phyloP scores from a whole-genome alignment of 2,888 invertebrate genomes.

The Argynnis bischoffii region DNA sequence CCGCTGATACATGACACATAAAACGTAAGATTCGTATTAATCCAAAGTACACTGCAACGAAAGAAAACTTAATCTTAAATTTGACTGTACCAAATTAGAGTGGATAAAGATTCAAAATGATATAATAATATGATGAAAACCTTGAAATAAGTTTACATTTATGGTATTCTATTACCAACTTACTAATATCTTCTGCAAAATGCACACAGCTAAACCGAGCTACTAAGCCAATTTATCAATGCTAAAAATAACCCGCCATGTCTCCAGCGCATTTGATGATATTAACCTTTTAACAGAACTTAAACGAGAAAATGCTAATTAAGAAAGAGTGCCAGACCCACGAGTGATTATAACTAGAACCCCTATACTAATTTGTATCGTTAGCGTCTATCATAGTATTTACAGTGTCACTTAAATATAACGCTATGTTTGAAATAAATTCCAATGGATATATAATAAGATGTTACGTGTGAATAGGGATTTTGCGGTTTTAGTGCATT shows the following conservation, averaged over 20 bases:
- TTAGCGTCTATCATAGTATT: background rate
- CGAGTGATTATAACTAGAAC: conserved; percentile 4
- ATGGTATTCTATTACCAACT: conserved; percentile 40
- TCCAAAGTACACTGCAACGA: conserved; percentile 40
- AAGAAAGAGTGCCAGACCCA: conserved; percentile 23
- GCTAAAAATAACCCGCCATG: conserved; percentile 79
- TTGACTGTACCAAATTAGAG: no score
- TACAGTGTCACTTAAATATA: background rate
- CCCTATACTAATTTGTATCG: background rate
- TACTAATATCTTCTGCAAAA: conserved; percentile 52
- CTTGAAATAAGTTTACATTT: no score
- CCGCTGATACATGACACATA: conserved; percentile 75
- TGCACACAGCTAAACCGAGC: conserved; percentile 74
- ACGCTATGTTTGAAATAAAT: conserved; percentile 1
- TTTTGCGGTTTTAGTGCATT: conserved; percentile 69
- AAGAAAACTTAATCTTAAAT: background rate
- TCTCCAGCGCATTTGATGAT: conserved; percentile 73
- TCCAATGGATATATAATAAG: conserved; percentile 20
- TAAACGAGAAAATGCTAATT: conserved; percentile 50
- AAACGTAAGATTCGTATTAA: conserved; percentile 72
- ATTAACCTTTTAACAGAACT: conserved; percentile 75
- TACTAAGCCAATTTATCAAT: conserved; percentile 81
- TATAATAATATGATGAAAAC: no score
- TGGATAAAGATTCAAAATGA: no score
- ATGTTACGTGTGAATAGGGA: conserved; percentile 61